Conservation (phyloP, 2,888 invertebrate genomes). For the Agrotis segetum region DNA sequence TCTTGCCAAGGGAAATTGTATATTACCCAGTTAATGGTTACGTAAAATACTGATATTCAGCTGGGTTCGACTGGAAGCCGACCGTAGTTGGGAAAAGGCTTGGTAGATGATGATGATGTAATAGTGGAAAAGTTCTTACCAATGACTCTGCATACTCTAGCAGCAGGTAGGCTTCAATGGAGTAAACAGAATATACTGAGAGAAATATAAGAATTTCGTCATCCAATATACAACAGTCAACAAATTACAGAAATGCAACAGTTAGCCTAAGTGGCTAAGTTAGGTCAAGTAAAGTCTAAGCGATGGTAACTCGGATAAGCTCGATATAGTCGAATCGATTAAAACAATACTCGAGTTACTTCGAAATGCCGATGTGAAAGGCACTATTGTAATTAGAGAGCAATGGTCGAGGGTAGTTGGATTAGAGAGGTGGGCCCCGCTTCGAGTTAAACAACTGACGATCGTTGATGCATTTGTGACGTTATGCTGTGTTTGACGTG, state of each 20-base stretch:
- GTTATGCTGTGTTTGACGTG: background rate
- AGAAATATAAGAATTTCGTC: background rate
- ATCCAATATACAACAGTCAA: background rate
- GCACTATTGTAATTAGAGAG: constrained; percentile 37
- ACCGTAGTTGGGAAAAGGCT: too few relatives aligned
- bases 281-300: constrained; percentile 17
- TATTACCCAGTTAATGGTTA: too few relatives aligned
- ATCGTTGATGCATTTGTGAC: constrained; percentile 1
- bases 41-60: too few relatives aligned
- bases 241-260: constrained; percentile 47
- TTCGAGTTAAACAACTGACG: background rate
- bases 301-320: constrained; percentile 54
- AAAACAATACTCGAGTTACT: constrained; percentile 26
- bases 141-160: background rate
- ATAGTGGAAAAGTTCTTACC: background rate
- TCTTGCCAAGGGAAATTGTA: too few relatives aligned
- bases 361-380: constrained; percentile 24
- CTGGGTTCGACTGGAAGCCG: too few relatives aligned
- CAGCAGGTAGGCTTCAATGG: background rate
- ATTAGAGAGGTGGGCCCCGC: background rate
- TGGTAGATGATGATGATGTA: too few relatives aligned
- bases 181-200: too few relatives aligned
- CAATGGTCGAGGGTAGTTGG: constrained; percentile 1
- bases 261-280: constrained; percentile 36
- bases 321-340: constrained; percentile 55